Evolutionary conservation across 30 jellyfish, hydroid and myxozoan species (phyloP), one percentile per base, ranked within the genome.

Genomic region (Rhopilema esculentum): DNA sequence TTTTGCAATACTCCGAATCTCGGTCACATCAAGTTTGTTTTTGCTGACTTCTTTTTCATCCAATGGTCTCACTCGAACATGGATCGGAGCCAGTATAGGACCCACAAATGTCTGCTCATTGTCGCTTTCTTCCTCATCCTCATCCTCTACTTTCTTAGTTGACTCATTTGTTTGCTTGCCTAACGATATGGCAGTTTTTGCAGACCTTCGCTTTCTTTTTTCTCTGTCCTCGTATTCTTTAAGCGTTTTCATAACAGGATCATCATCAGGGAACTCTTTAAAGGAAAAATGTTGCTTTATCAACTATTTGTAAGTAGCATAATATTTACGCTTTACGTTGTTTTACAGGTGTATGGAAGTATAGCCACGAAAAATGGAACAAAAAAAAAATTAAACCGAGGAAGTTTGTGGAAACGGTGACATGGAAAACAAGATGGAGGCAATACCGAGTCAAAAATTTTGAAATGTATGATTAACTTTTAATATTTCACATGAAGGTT

Each of bases 171-270:
- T 53, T 40, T 6, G 12, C 12, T 40, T 40, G 9, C 57, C 57
- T 12, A 16, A 1, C n/a, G 83, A 28, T 40, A 21, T 23, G 15
- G 52, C 48, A n/a, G 0, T 21, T 4, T 52, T 72, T 16, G 74
- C 79, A 4, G 31, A 49, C 28, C 16, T 25, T 17, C 72, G 28
- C 57, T 30, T 57, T 25, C 92, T 84, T 66, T 21, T 30, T 27
- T 80, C 85, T 49, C 79, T 91, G 22, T 92, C 98, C 26, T 93
- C 97, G 72, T 81, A 93, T 65, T 93, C 98, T 62, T 70, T 74
- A 53, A 93, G 74, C 18, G 98, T 93, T 64, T 78, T 77, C 67
- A 93, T 68, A 8, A 93, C 97, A 15, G 97, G 98, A 82, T 93
- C 98, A 66, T 93, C 69, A 21, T 31, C 80, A 32, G 97, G 91